phyloP scores from a whole-genome alignment of 30 jellyfish, hydroid and myxozoan species.

The Cassiopea andromeda region DNA sequence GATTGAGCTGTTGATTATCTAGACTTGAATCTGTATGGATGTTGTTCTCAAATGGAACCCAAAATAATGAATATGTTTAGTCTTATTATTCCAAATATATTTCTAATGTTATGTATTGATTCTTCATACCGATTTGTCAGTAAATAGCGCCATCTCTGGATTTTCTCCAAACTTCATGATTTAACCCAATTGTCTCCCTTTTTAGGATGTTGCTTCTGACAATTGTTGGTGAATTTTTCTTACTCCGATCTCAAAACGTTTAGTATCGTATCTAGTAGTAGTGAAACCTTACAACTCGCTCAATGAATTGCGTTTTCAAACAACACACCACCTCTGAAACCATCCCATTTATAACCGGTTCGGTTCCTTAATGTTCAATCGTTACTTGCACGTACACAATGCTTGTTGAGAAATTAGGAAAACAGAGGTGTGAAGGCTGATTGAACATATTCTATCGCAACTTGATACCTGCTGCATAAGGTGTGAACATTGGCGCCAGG shows the following conservation, averaged over 20 bases:
- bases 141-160: neutral
- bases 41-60: no score
- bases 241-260: neutral
- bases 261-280: neutral
- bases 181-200: neutral
- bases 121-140: neutral
- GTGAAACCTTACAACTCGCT: neutral
- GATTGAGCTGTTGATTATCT: no score
- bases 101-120: no score
- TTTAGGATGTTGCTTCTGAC: neutral
- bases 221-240: neutral
- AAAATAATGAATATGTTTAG: no score
- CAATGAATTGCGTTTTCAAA: neutral
- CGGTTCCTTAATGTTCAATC: slow-evolving; percentile 5
- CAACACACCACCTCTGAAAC: neutral
- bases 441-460: slow-evolving; percentile 23
- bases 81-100: no score
- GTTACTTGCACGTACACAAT: slow-evolving; percentile 3
- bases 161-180: neutral
- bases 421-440: slow-evolving; percentile 39
- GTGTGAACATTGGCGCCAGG: slow-evolving; percentile 62
- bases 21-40: no score
- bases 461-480: slow-evolving; percentile 18
- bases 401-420: slow-evolving; percentile 43
- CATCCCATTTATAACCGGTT: neutral